A percentile compares a stretch with the other conserved stretches of the same genome.
Evolutionary conservation across 2,113 vertebrate genomes (phyloP).

Genomic region (zebrafish (Danio rerio)): DNA sequence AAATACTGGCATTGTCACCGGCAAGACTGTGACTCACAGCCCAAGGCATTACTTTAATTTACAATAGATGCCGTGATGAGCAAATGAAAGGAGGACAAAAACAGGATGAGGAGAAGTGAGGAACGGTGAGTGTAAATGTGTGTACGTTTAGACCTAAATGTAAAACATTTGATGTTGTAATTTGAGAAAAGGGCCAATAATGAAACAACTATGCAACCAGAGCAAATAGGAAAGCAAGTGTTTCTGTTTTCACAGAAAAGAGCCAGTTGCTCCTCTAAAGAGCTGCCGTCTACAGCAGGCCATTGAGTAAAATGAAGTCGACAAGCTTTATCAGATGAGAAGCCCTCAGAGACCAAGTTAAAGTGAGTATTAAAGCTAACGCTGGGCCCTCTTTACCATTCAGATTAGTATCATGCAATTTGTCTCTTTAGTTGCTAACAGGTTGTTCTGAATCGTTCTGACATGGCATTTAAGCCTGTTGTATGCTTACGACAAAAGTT

Average conservation of each 20-base stretch:
- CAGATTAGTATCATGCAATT: slow-evolving; percentile 12
- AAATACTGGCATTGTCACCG: slow-evolving; percentile 58
- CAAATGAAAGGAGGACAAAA: slow-evolving; percentile 19
- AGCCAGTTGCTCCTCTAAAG: slow-evolving; percentile 22
- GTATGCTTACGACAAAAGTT: too few relatives aligned
- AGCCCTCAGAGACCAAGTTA: slow-evolving; percentile 42
- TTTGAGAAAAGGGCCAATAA: slow-evolving; percentile 15
- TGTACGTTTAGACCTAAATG: not conserved
- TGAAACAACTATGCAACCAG: not conserved
- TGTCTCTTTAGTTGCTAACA: not conserved
- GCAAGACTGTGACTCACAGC: slow-evolving; percentile 55
- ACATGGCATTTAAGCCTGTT: not conserved
- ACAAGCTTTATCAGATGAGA: slow-evolving; percentile 61
- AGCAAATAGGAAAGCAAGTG: slow-evolving; percentile 8
- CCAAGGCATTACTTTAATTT: slow-evolving; percentile 59
- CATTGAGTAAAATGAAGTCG: slow-evolving; percentile 66
- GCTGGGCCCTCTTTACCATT: not conserved
- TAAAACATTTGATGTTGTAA: not conserved
- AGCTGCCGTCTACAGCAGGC: slow-evolving; percentile 66
- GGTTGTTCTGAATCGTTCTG: not conserved
- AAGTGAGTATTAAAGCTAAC: slow-evolving; percentile 43
- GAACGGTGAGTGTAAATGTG: not conserved
- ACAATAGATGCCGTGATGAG: slow-evolving; percentile 22
- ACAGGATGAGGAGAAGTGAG: slow-evolving; percentile 11
- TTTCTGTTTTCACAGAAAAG: slow-evolving; percentile 17